Percentiles rank a stretch among this genome's conserved stretches.
Conservation (phyloP, 2,113 vertebrate genomes). For the Corydoras sp. region DNA sequence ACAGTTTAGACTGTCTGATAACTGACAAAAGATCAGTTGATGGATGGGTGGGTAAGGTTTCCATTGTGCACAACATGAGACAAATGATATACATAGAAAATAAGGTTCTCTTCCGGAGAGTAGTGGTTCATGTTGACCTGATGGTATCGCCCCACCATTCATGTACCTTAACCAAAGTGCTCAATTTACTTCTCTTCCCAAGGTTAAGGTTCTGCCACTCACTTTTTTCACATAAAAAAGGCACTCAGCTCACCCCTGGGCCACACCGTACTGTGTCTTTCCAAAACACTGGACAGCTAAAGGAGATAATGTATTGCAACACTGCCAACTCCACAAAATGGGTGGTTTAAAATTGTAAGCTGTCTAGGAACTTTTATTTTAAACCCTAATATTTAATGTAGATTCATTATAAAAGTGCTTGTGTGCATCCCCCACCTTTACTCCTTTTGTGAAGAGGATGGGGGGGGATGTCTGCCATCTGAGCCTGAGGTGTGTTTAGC, state of each 20-base stretch:
- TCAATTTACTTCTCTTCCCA: slow-evolving; percentile 55
- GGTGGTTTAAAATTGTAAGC: slow-evolving; percentile 48
- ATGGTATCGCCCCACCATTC: slow-evolving; percentile 55
- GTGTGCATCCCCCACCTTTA: not conserved
- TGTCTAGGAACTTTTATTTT: slow-evolving; percentile 40
- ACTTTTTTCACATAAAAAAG: slow-evolving; percentile 49
- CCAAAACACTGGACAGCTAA: slow-evolving; percentile 16
- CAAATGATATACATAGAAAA: slow-evolving; percentile 31
- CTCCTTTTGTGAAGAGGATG: slow-evolving; percentile 8
- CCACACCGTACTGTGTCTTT: slow-evolving; percentile 31
- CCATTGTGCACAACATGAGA: not conserved
- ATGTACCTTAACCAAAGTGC: slow-evolving; percentile 55
- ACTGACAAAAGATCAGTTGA: not conserved
- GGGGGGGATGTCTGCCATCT: slow-evolving; percentile 24
- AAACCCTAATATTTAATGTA: slow-evolving; percentile 15
- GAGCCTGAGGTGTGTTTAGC: slow-evolving; percentile 53
- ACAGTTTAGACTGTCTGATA: not conserved
- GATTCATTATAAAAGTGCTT: slow-evolving; percentile 16
- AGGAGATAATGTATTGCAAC: slow-evolving; percentile 11
- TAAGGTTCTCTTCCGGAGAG: slow-evolving; percentile 22
- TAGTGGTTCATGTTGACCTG: slow-evolving; percentile 50
- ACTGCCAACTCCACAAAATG: slow-evolving; percentile 42
- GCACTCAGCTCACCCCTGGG: slow-evolving; percentile 18
- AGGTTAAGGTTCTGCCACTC: slow-evolving; percentile 46
- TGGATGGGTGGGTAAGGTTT: not conserved